Evolutionary conservation across 2,797 vertebrate genomes (phyloP).

Genomic region (Hydrocynus forskahlii): DNA sequence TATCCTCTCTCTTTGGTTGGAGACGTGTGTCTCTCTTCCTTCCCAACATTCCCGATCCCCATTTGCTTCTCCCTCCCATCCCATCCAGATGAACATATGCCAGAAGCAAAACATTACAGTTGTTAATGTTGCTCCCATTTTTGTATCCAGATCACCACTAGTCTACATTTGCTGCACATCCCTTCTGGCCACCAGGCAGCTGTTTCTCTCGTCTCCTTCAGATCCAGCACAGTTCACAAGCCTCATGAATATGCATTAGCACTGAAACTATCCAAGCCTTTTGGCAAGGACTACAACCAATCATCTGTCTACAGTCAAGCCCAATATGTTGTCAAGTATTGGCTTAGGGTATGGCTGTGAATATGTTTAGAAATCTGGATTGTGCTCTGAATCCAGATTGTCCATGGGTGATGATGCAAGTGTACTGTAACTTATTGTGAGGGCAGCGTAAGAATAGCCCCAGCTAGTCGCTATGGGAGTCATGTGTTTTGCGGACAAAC

Average conservation of each 20-base stretch:
- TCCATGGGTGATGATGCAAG: constrained; percentile 68
- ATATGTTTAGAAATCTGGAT: constrained; percentile 67
- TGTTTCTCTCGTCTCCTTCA: constrained; percentile 71
- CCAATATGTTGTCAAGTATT: constrained; percentile 39
- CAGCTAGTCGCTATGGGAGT: constrained; percentile 61
- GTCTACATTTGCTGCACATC: constrained; percentile 72
- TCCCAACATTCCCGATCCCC: constrained; percentile 73
- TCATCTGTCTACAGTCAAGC: constrained; percentile 26
- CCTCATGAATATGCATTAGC: constrained; percentile 42
- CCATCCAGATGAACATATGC: constrained; percentile 70
- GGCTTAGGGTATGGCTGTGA: constrained; percentile 32
- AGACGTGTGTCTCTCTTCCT: constrained; percentile 66
- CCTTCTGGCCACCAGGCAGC: constrained; percentile 69
- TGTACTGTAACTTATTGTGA: constrained; percentile 63
- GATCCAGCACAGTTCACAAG: constrained; percentile 37
- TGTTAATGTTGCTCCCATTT: constrained; percentile 84
- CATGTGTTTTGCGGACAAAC: constrained; percentile 34
- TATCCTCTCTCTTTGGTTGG: constrained; percentile 64
- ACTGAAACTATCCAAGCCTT: constrained; percentile 23
- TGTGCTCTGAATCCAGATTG: constrained; percentile 75
- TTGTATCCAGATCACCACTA: constrained; percentile 73
- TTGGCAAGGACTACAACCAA: constrained; percentile 28
- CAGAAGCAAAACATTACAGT: constrained; percentile 81
- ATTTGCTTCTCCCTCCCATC: constrained; percentile 61
- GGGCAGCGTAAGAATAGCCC: constrained; percentile 62